Evolutionary conservation across 1,140 invertebrate genomes (phyloP).

Genomic region (Ruditapes philippinarum): DNA sequence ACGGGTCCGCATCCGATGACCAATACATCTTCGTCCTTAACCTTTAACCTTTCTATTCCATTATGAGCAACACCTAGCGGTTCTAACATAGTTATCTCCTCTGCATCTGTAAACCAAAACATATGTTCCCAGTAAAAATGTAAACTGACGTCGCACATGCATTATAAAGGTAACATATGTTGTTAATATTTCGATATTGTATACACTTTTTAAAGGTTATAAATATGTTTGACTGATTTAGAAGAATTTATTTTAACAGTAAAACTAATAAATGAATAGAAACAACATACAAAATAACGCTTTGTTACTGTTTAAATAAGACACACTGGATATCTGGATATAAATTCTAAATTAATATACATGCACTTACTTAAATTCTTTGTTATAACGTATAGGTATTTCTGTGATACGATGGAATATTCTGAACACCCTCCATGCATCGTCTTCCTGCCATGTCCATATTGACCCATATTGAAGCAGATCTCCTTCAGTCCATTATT

Average conservation of each 20-base stretch:
- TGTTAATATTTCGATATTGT: too few relatives aligned
- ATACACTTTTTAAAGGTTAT: too few relatives aligned
- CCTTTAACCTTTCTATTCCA: conserved; percentile 80
- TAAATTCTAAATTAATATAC: too few relatives aligned
- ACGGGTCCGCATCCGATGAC: conserved; percentile 83
- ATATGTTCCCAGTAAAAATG: too few relatives aligned
- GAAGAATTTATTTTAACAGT: too few relatives aligned
- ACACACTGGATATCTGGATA: too few relatives aligned
- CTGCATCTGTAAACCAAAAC: conserved; percentile 70
- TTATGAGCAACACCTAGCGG: conserved; percentile 84
- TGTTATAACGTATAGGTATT: conserved; percentile 79
- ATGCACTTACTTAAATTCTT: conserved; percentile 76
- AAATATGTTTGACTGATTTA: too few relatives aligned
- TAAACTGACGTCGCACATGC: too few relatives aligned
- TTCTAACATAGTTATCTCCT: conserved; percentile 82
- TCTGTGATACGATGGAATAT: conserved; percentile 82
- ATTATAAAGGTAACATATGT: too few relatives aligned
- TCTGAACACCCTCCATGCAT: conserved; percentile 82
- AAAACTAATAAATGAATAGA: too few relatives aligned
- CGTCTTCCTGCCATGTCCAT: conserved; percentile 83
- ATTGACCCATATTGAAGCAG: conserved; percentile 83
- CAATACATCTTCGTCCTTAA: conserved; percentile 80
- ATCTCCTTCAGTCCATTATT: conserved; percentile 79
- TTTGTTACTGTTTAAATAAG: too few relatives aligned
- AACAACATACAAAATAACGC: too few relatives aligned